These are phyloP conservation scores for Nineta flava DNA, from an alignment of 2,888 invertebrate genomes.

Conservation along the genomic window DNA sequence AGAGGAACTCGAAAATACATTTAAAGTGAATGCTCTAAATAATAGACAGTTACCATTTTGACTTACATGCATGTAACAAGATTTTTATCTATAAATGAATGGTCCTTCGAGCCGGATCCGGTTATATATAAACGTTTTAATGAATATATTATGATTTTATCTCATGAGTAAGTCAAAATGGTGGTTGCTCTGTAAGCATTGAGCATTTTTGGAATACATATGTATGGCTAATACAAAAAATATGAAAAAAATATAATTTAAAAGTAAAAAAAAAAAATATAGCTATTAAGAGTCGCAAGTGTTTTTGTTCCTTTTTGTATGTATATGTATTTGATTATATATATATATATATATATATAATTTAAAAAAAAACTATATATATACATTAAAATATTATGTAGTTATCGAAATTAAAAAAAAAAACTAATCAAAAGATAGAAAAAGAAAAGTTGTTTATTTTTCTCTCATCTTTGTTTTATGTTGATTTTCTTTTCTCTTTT, in stretches of 20 bases:
- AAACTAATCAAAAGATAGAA: not conserved
- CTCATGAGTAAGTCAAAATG: too few species aligned
- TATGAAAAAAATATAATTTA: not conserved
- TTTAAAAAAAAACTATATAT: too few species aligned
- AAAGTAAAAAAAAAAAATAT: not conserved
- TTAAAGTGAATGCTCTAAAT: too few species aligned
- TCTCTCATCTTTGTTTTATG: not conserved
- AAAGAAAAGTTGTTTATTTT: not conserved
- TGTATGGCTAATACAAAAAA: not conserved
- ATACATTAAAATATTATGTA: not conserved
- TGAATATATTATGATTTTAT: too few species aligned
- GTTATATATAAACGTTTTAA: too few species aligned
- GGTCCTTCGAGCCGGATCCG: too few species aligned
- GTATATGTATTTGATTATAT: constrained; percentile 19
- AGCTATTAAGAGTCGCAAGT: constrained; percentile 21
- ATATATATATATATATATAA: not conserved
- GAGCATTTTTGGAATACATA: constrained; percentile 13
- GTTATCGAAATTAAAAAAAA: not conserved
- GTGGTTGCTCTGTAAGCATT: too few species aligned
- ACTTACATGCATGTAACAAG: too few species aligned
- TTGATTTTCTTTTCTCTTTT: too few species aligned
- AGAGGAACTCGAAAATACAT: too few species aligned
- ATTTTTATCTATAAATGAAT: too few species aligned
- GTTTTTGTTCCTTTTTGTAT: constrained; percentile 30
- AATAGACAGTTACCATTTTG: too few species aligned